These are phyloP conservation scores for Rhodinocichla rosea DNA, from an alignment of 2,113 vertebrate genomes.

Conservation along the genomic window DNA sequence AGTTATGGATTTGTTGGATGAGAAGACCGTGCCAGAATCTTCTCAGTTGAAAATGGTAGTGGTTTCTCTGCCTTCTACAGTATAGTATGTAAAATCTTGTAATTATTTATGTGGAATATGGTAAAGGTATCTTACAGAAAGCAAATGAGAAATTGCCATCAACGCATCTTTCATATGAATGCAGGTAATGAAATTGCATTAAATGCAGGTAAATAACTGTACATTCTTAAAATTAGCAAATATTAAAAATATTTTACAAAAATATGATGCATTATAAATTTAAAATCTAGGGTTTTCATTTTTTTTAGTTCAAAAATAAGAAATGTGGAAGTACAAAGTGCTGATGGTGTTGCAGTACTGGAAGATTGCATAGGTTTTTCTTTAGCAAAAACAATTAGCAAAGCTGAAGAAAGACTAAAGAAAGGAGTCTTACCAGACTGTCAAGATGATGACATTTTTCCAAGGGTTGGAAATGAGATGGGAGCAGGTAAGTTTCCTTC, in stretches of 20 bases:
- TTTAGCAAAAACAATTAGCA: conserved; percentile 78
- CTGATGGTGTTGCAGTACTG: conserved; percentile 68
- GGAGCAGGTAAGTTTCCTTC: conserved; percentile 77
- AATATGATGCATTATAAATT: background rate
- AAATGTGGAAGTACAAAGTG: conserved; percentile 33
- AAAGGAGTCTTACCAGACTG: conserved; percentile 59
- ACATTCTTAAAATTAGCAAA: background rate
- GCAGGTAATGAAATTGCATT: background rate
- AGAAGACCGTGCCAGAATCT: background rate
- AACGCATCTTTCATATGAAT: background rate
- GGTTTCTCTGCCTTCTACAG: background rate
- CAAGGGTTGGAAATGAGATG: conserved; percentile 71
- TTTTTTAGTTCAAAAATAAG: conserved; percentile 68
- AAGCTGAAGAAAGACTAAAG: conserved; percentile 80
- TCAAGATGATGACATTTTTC: conserved; percentile 72
- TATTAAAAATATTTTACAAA: background rate
- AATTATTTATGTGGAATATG: background rate
- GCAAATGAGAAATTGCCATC: background rate
- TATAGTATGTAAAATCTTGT: background rate
- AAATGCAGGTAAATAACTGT: background rate
- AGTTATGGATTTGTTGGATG: background rate
- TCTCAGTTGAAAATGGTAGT: background rate
- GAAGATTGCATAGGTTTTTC: conserved; percentile 78
- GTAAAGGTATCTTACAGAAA: background rate
- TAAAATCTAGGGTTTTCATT: background rate